Base-by-base conservation (phyloP, 2,888 invertebrate species). In the Spodoptera littoralis region DNA sequence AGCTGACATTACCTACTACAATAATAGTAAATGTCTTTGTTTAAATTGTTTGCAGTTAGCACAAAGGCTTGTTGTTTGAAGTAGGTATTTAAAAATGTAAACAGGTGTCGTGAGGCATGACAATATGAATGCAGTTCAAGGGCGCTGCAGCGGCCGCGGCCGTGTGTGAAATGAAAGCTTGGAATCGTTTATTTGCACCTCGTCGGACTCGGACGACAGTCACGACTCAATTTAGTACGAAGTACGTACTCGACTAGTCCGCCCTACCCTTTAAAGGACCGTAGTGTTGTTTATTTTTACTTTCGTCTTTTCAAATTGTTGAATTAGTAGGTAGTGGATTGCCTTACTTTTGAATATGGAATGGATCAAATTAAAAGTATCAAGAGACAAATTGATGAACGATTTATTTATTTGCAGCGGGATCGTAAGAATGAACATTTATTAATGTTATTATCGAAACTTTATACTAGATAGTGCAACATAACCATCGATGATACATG, bases 91-190 rank as follows among this genome's bases (percentile, higher is more conserved):
- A 42, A 61, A 64, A 76, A 60, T 44, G 46, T 56, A 53, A 68
- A 73, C 57, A 65, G 58, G 53, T 68, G 66, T 45, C 42, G 58
- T 65, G 64, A 58, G 54, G 42, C 48, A 62, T 60, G 61, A 70
- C 64, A 77, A 65, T 62, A 58, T 24, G 48, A 70, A 71, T 76
- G 60, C 69, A 73, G 70, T 80, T 78, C 77, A 80, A 80, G 79
- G 80, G 13, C 54, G 54, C 47, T 68, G 71, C 71, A 68, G 70
- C 52, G 50, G 56, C 56, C 12, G 66, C 50, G 41, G 46, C 24
- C 67, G 64, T 56, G 58, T 71, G 65, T 73, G 65, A 73, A 63
- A 70, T 62, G 57, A 61, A 79, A 77, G 66, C 62, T 63, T 52
- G 56, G 50, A 36, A 36, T 69, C 60, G 67, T 65, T 70, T 73